Conservation (phyloP, 2,888 invertebrate genomes). For the Poecilobothrus nobilitatus region DNA sequence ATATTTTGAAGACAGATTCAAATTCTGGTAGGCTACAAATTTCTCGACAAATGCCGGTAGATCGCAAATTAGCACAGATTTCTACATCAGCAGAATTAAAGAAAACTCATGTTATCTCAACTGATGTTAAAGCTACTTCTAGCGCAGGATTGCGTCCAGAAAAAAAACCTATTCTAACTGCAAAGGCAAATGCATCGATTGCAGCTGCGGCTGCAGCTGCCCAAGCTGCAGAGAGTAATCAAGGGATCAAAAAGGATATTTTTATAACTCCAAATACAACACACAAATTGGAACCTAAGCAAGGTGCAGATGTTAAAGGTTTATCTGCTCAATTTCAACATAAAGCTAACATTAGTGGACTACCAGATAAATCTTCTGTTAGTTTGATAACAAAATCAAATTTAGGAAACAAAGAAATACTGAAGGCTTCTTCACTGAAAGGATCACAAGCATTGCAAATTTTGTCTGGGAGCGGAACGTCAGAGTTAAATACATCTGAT, state of each 20-base stretch:
- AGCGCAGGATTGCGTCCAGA: neutral
- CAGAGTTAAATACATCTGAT: conserved; percentile 41
- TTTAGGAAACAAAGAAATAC: neutral
- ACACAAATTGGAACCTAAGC: conserved; percentile 13
- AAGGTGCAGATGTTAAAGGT: conserved; percentile 4
- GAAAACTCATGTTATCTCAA: neutral
- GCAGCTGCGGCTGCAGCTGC: conserved; percentile 29
- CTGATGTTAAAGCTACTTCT: neutral
- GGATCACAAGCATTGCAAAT: neutral
- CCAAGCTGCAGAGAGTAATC: conserved; percentile 4
- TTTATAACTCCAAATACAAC: neutral
- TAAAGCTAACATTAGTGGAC: neutral
- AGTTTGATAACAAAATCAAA: neutral
- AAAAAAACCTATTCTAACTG: conserved; percentile 4
- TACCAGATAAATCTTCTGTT: neutral
- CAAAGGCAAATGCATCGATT: conserved; percentile 22
- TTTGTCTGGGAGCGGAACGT: neutral
- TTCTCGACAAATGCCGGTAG: neutral
- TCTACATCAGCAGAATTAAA: neutral
- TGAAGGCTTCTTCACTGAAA: neutral
- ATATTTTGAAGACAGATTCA: conserved; percentile 17
- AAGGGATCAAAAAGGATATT: neutral
- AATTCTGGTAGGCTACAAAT: conserved; percentile 15
- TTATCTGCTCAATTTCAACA: neutral
- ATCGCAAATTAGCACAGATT: neutral